Base-by-base conservation (phyloP, 2,797 vertebrate species). In the Carduelis carduelis region DNA sequence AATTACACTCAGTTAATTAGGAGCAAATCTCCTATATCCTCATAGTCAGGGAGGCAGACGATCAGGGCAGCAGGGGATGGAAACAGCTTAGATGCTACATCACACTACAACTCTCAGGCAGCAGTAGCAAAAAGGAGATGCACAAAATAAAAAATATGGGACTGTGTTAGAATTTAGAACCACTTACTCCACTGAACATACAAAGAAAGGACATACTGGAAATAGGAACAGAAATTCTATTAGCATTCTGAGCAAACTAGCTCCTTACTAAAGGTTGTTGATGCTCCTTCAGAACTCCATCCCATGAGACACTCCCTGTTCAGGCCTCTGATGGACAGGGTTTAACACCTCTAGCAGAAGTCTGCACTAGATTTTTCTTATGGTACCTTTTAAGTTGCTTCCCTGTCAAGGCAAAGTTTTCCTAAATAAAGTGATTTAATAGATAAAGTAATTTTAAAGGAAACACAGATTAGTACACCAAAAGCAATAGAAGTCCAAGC, bases 21-120 rank as follows among this genome's bases (percentile, higher is more conserved):
- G 17, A 93, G 88, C 49, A 86, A 94, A 88, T 95, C 91, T 94
- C 84, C 79, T 93, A 41, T 46, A 81, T 95, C 94, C 88, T 81
- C 6, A 2, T 8, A 83, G 84, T 14, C 3, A 79, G 46, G 55
- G 35, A 95, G 37, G 66, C 63, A 64, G 65, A 83, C 6, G 26
- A 95, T 63, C 74, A 74, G 83, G 68, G 64, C 71, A 83, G 53
- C 3, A 59, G 68, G 44, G 65, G 83, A 77, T 89, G 53, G 55
- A 95, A 96, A 85, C 14, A 91, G 77, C 75, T 79, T 84, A 57
- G 34, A 49, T 74, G 12, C 61, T 44, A 35, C 22, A 76, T 59
- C 64, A 53, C 1, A 6, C 53, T 65, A 2, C 26, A 76, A 53
- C 30, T 43, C 60, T 77, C 39, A n/a, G 30, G 50, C 53, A 94